Conservation (phyloP, 2,888 invertebrate genomes). For the Nymphalis c-album region DNA sequence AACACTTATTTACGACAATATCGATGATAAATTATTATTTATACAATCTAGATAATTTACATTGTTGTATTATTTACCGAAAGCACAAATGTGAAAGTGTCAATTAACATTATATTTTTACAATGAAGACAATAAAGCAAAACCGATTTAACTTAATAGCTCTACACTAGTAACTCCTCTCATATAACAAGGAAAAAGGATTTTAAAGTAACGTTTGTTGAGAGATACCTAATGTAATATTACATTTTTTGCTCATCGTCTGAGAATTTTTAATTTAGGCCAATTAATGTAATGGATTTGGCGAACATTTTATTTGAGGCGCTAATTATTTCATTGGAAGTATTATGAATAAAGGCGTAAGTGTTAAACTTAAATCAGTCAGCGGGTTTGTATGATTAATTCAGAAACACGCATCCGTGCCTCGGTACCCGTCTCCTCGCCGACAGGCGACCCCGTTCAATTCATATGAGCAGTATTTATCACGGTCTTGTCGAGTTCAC, state of each 20-base stretch:
- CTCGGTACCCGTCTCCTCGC: constrained; percentile 1
- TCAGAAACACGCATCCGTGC: constrained; percentile 2
- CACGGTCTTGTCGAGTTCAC: constrained; percentile 40
- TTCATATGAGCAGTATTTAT: constrained; percentile 47
- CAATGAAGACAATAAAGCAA: background rate
- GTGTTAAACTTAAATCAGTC: background rate
- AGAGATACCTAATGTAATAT: constrained; percentile 4
- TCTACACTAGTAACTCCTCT: too few relatives aligned
- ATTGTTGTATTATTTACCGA: background rate
- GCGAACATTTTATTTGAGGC: constrained; percentile 14
- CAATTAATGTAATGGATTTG: constrained; percentile 25
- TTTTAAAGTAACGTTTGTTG: background rate
- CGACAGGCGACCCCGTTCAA: constrained; percentile 53
- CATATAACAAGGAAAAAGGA: background rate
- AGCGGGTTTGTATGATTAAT: background rate
- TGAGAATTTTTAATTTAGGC: constrained; percentile 27
- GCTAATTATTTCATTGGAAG: constrained; percentile 15
- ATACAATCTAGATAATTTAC: background rate
- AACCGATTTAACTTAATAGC: background rate
- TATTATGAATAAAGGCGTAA: background rate
- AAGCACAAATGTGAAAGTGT: background rate
- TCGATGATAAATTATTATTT: constrained; percentile 9
- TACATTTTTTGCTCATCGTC: constrained; percentile 10
- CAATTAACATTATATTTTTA: background rate
- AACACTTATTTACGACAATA: constrained; percentile 9